Base-by-base conservation (phyloP, 2,797 vertebrate genomes). In the Amblyopsis hoosieri region DNA sequence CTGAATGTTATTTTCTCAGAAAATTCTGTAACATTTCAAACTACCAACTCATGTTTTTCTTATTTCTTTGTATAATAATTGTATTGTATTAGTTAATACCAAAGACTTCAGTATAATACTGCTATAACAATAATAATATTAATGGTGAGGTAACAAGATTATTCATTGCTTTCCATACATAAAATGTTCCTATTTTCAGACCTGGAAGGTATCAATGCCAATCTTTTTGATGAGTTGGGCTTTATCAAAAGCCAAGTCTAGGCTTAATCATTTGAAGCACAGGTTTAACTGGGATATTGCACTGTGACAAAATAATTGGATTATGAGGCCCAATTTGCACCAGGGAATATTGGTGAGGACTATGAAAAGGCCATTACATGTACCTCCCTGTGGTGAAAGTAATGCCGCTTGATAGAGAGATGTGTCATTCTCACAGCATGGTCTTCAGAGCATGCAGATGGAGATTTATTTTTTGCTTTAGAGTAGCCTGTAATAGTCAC, bases 271-370 rank as follows among this genome's bases (percentile, higher is more conserved):
- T 85, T 76, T 89, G 72, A 86, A 75, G 78, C 78, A 57, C 45
- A 75, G 74, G 69, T 90, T 86, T 84, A 82, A 64, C 80, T 76
- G 60, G 65, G 75, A 72, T 74, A 73, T 82, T 77, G 15, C 9
- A 42, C 54, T 13, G 70, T 86, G 76, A 75, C 80, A 81, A 75
- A 83, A 80, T 88, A 84, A 90, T 86, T 78, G 83, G 82, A 90
- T 90, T 86, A 90, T 54, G 75, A 80, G 57, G 78, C 78, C 79
- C 76, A 79, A 78, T 80, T 75, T 80, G 78, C 86, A 68, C 61
- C 72, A 55, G 65, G 60, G 72, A 62, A 62, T 76, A 76, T 83
- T 78, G 76, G 80, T 66, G 17, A 70, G 60, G 66, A 56, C 72
- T 67, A 13, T 57, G 80, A 75, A 78, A 65, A 57, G 17, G 45